A percentile compares a stretch with the other conserved stretches of the same genome.
Evolutionary conservation across 53 echinoderm and acorn worm species (phyloP).

Genomic region (Crossaster papposus): DNA sequence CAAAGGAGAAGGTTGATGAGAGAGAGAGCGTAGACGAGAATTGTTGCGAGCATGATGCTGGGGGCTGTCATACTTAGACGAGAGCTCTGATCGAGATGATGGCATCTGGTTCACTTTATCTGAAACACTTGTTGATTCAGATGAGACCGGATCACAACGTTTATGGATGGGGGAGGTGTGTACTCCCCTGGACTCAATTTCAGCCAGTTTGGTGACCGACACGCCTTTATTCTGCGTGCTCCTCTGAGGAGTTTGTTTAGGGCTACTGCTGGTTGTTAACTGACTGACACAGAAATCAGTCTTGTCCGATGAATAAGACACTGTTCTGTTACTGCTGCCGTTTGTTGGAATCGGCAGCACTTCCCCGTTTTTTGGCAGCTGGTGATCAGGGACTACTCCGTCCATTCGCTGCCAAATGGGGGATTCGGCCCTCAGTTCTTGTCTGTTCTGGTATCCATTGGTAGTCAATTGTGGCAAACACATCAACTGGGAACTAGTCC

Average conservation of each 20-base stretch:
- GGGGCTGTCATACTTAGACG: conserved; percentile 73
- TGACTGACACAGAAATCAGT: conserved; percentile 16
- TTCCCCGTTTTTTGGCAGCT: conserved; percentile 48
- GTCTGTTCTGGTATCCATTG: conserved; percentile 14
- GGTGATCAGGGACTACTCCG: conserved; percentile 23
- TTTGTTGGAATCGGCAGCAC: conserved; percentile 50
- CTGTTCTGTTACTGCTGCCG: conserved; percentile 63
- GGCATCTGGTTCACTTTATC: conserved; percentile 13
- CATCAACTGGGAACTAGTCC: conserved; percentile 9
- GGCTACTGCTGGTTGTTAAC: not conserved
- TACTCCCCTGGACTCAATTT: conserved; percentile 53
- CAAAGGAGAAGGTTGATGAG: conserved; percentile 77
- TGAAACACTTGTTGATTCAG: conserved; percentile 52
- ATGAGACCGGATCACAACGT: conserved; percentile 54
- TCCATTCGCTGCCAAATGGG: conserved; percentile 95
- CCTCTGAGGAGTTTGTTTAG: conserved; percentile 14
- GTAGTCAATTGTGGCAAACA: conserved; percentile 22
- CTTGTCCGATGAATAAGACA: conserved; percentile 45
- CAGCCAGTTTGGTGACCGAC: conserved; percentile 43
- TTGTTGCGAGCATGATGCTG: conserved; percentile 64
- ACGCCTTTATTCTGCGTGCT: conserved; percentile 51
- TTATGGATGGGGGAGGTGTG: conserved; percentile 62
- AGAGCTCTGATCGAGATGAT: conserved; percentile 47
- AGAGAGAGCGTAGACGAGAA: conserved; percentile 59
- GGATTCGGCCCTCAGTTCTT: conserved; percentile 60